Evolutionary conservation across 2,888 invertebrate genomes (phyloP), one percentile per base, ranked within the genome.

Genomic region (Poecilus cupreus): DNA sequence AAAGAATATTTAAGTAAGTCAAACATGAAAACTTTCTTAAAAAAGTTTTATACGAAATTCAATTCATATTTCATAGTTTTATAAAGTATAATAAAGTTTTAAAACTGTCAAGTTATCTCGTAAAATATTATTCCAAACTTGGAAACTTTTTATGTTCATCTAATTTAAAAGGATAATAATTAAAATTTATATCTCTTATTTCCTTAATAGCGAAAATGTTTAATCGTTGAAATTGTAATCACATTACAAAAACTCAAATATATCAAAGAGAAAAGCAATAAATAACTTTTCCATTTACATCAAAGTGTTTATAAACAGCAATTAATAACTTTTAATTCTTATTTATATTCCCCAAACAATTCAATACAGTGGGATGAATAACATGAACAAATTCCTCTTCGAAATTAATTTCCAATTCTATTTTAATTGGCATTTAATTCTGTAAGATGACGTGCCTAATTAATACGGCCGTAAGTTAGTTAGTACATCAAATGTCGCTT

Each of bases 401-500:
- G 18, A 49, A 78, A 60, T 78, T 80, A 79, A 79, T 79, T 54
- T 79, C 54, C 54, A 70, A 80, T 80, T 80, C 68, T 24, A 54
- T 54, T 70, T 72, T 80, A 80, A 80, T 80, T 80, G 72, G 70
- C 72, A 80, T 80, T 80, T 54, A 80, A 79, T 79, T 79, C 79
- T 20, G 72, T 39, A 51, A 80, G 80, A 51, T 72, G 79, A 70
- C 79, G 49, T 26, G 49, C 79, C 11, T 70, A 80, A 80, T 80
- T 80, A 80, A 80, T 80, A 49, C 37, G 57, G 49, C 22, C 51
- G 72, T 72, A 72, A 80, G 57, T 80, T 80, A 72, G 72, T 80
- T 80, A 80, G 54, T 80, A 72, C 70, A 80, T 80, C 80, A 80
- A 80, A 72, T 80, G 80, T 80, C 70, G 72, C 80, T 78, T 72